Evolutionary conservation across 2,113 vertebrate species (phyloP), one percentile per base, ranked within the genome.

Genomic region (Lutjanus erythropterus): DNA sequence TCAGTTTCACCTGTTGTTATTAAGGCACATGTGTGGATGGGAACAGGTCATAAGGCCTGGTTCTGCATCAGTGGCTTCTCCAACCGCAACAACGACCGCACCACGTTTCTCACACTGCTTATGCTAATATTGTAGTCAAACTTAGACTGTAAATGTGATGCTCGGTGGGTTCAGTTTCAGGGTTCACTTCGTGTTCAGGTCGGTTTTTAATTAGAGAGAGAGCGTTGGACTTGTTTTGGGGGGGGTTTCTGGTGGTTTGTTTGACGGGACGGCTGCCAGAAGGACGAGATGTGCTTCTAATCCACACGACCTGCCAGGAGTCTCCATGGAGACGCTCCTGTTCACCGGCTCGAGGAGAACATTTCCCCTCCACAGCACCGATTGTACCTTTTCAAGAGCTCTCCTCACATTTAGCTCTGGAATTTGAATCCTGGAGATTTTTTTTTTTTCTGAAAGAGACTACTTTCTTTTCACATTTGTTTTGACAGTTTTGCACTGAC

Each of bases 311-410:
- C 71, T 71, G 78, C 87, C 74, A 83, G 74, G 29, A 6, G 80
- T 91, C 88, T 88, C 93, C 89, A 86, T 91, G 89, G 90, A 75
- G 88, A 93, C 62, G 46, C 70, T 53, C n/a, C 74, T 62, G 66
- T 87, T 88, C 78, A 86, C 35, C 47, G 42, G 49, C 73, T 65
- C 37, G 10, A 79, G 60, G 80, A 84, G 90, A 91, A 90, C 83
- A 52, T 81, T 84, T 72, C 59, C 66, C 75, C 83, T 86, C 75
- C 59, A 44, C 52, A 70, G 80, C 59, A 69, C 64, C 52, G 44
- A 75, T 71, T 86, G 56, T 77, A 70, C 60, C 55, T 86, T 89
- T 88, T 86, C 52, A 80, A 81, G 75, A 80, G 78, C 55, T 27
- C 66, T 78, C 46, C 73, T 73, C 80, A 7, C 56, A 21, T 46